phyloP scores from a whole-genome alignment of 2,113 vertebrate genomes.

The Pelvicachromis taeniatus region DNA sequence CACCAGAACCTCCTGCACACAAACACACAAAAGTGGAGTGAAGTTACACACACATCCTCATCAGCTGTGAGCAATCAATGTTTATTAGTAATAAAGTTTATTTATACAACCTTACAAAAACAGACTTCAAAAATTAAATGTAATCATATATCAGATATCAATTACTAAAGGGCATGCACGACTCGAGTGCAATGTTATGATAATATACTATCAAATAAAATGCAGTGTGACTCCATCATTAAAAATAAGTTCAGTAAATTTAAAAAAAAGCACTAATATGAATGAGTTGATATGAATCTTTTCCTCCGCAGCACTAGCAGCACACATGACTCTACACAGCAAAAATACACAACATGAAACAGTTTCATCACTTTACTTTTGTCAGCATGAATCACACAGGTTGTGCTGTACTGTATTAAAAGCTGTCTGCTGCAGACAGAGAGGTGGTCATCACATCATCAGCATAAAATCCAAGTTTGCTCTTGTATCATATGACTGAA shows the following conservation, averaged over 20 bases:
- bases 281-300: neutral
- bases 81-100: neutral
- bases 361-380: neutral
- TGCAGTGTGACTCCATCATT: neutral
- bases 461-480: neutral
- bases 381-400: neutral
- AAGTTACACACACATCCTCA: neutral
- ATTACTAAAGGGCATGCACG: neutral
- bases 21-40: neutral
- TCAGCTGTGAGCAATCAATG: neutral
- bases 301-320: neutral
- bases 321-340: neutral
- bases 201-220: neutral
- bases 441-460: neutral
- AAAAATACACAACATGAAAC: neutral
- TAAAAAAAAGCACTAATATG: neutral
- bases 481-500: neutral
- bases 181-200: neutral
- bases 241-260: neutral
- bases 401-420: neutral
- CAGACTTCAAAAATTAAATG: neutral
- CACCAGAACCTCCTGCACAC: constrained; percentile 76
- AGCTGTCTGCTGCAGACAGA: neutral
- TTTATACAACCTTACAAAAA: neutral
- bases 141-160: too few species aligned